Percentiles rank a stretch among this genome's conserved stretches.
These are phyloP conservation scores for Sander lucioperca DNA, from an alignment of 2,113 vertebrate species.

Conservation along the genomic window DNA sequence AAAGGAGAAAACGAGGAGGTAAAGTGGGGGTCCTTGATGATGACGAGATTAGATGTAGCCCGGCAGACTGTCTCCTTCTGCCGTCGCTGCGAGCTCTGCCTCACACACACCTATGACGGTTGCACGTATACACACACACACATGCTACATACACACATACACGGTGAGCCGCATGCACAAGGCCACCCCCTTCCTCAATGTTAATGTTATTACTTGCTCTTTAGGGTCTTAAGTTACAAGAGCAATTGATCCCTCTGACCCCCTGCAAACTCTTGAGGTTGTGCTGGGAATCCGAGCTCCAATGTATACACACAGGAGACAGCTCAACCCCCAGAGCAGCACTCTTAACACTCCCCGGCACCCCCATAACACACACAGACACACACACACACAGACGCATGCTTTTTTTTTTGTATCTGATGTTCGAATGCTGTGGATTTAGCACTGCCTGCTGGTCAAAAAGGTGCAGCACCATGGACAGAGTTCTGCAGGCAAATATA, in stretches of 20 bases:
- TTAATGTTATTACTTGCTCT: constrained; percentile 95
- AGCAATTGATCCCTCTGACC: constrained; percentile 98
- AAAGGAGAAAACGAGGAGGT: constrained; percentile 89
- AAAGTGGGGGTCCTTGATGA: constrained; percentile 88
- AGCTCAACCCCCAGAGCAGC: constrained; percentile 83
- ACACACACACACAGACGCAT: background rate
- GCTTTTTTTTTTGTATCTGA: constrained; percentile 1
- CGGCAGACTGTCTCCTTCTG: constrained; percentile 96
- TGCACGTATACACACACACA: constrained; percentile 28
- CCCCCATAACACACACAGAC: constrained; percentile 23
- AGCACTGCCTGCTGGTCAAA: constrained; percentile 84
- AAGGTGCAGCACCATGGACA: background rate
- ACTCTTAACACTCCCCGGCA: constrained; percentile 66
- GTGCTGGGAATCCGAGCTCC: constrained; percentile 92
- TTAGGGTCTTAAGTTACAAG: constrained; percentile 93
- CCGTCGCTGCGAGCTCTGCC: constrained; percentile 68
- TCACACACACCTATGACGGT: constrained; percentile 55
- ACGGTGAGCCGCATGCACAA: constrained; percentile 55
- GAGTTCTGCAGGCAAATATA: background rate
- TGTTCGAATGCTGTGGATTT: constrained; percentile 52
- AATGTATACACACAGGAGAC: constrained; percentile 92
- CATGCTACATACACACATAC: constrained; percentile 46
- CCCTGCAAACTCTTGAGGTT: constrained; percentile 91
- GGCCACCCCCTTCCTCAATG: constrained; percentile 87
- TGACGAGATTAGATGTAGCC: constrained; percentile 95